Base-by-base conservation (phyloP, 2,888 invertebrate genomes). In the Malthinus flaveolus region DNA sequence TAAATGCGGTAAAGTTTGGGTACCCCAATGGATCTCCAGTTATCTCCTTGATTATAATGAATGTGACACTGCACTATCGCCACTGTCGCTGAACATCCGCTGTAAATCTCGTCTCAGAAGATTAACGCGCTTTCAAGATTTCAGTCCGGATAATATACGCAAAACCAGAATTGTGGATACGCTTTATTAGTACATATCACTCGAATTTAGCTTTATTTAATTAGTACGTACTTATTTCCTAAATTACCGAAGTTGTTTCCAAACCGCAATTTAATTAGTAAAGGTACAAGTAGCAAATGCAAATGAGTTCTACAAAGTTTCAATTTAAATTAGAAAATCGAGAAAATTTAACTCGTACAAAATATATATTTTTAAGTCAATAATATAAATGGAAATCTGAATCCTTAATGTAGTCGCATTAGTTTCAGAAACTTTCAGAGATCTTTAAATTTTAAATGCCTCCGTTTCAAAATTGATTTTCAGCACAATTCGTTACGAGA, bases 51-150 rank as follows among this genome's bases (percentile, higher is more conserved):
- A 59, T 54, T 59, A 59, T 54, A 59, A 54, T 59, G 54, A 55
- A 59, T 54, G 59, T 59, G 59, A 59, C 59, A 59, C 34, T 54
- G 53, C 59, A 59, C 59, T 59, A 59, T 59, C 59, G 59, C 59
- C 54, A 59, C 49, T 59, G 59, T 59, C 59, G 54, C 50, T 50
- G 59, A 42, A 54, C 46, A 59, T 59, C 54, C 54, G 42, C 49
- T 53, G 45, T 59, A 59, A 59, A 54, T 59, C 59, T 59, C 50
- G 50, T 54, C 50, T 53, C 33, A 37, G 32, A 59, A 59, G 59
- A 59, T 59, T 59, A 59, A 59, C 59, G 59, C 50, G 54, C 50
- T 47, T 54, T 54, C 54, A 11, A 49, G 53, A 58, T 58, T 44
- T 53, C 46, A 59, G 59, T 54, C 54, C 54, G 53, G 50, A 42